Evolutionary conservation across 2,888 invertebrate species (phyloP).

Genomic region (Caenorhabditis wallacei): DNA sequence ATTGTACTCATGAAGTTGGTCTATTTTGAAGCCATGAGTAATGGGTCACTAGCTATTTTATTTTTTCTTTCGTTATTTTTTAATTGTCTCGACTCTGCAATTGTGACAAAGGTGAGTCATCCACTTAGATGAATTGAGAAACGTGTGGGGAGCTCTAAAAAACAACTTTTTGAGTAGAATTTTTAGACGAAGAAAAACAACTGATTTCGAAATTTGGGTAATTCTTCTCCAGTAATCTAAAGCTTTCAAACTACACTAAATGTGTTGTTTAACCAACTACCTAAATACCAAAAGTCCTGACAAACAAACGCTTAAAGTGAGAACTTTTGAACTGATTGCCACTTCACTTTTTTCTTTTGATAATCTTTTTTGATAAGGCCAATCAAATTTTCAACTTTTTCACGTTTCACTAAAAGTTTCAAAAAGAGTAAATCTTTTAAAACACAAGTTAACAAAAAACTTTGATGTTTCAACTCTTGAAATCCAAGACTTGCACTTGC

Average conservation of each 20-base stretch:
- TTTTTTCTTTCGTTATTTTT: conserved; percentile 17
- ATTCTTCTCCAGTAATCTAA: too few species aligned
- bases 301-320: conserved; percentile 19
- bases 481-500: conserved; percentile 27
- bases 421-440: background rate
- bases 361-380: background rate
- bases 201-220: too few species aligned
- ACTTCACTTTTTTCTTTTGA: conserved; percentile 17
- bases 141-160: too few species aligned
- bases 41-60: background rate
- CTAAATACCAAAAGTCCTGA: conserved; percentile 9
- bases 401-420: background rate
- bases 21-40: conserved; percentile 9
- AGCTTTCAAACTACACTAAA: conserved; percentile 8
- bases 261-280: conserved; percentile 18
- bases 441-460: background rate
- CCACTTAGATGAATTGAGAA: background rate
- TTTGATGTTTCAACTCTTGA: conserved; percentile 16
- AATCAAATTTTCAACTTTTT: background rate
- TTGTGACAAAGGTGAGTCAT: conserved; percentile 62
- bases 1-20: conserved; percentile 5
- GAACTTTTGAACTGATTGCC: conserved; percentile 29
- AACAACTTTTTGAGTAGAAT: too few species aligned
- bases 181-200: too few species aligned
- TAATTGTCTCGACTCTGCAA: conserved; percentile 28